Evolutionary conservation across 2,888 invertebrate genomes (phyloP), one percentile per base, ranked within the genome.

Genomic region (Hedya salicella): DNA sequence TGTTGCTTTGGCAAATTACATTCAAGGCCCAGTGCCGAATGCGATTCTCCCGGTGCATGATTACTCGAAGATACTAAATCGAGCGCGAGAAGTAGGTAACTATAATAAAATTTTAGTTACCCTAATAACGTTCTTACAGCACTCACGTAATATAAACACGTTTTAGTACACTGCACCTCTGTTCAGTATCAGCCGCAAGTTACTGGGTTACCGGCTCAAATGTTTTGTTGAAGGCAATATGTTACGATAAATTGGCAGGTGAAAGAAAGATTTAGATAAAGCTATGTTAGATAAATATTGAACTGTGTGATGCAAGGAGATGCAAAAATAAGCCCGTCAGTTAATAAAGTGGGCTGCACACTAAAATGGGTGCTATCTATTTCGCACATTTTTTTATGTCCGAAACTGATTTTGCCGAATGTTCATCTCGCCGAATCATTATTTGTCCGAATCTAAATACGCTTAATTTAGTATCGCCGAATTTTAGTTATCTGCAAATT

Each of bases 181-280:
- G 76, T 25, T 75, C 72, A 64, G 48, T 60, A 67, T 74, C 76
- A 73, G 54, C 39, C 56, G 53, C 67, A 36, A 56, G 68, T 69
- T 63, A 68, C 75, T 70, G 69, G 75, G 75, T 72, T 78, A 75
- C 69, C 69, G 54, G 71, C 73, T 65, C 62, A 74, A 76, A 79
- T 75, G 75, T 78, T 78, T 81, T 81, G 79, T 80, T 81, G 70
- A 78, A 79, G 80, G 75, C 77, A 78, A 83, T 78, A 82, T 75
- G 79, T 80, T 77, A 76, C 71, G 73, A 75, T 80, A 78, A 80
- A 52, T 77, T 79, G 78, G 69, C 69, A 70, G 71, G 71, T 78
- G 72, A 70, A 61, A 71, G 71, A 73, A 72, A 63, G 66, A 67
- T 66, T 65, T 60, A 65, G 44, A 17, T 50, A 57, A 39, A 60